A percentile compares a stretch with the other conserved stretches of the same genome.
phyloP scores from a whole-genome alignment of 2,797 vertebrate genomes.

The Schizothorax lantsangensis region DNA sequence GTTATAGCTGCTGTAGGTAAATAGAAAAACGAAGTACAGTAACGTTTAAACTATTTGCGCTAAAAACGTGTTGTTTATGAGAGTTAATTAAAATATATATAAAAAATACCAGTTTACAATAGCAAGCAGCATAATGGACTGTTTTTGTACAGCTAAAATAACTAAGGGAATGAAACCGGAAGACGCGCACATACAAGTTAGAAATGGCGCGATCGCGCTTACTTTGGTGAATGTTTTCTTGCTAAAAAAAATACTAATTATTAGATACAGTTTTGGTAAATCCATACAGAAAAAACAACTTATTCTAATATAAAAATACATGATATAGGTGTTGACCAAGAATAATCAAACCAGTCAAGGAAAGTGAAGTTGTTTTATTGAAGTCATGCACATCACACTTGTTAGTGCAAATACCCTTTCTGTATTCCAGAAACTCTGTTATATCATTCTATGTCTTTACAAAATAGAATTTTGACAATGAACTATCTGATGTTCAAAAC shows the following conservation, averaged over 20 bases:
- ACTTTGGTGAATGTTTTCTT: background rate
- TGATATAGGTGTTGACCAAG: background rate
- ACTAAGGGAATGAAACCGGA: background rate
- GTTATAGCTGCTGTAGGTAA: background rate
- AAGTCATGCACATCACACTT: constrained; percentile 92
- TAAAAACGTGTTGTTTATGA: background rate
- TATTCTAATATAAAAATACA: background rate
- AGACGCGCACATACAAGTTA: background rate
- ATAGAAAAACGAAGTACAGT: background rate
- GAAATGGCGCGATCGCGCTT: background rate
- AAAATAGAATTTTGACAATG: constrained; percentile 93
- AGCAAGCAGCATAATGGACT: background rate
- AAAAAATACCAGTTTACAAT: background rate
- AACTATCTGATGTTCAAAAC: constrained; percentile 82
- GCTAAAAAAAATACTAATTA: background rate
- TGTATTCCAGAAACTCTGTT: constrained; percentile 89
- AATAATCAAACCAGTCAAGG: constrained; percentile 65
- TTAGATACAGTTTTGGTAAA: background rate
- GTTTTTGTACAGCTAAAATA: background rate
- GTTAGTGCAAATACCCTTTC: constrained; percentile 92
- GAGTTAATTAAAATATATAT: background rate
- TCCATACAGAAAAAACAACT: background rate
- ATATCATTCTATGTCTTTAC: constrained; percentile 85
- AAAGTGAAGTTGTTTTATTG: constrained; percentile 92
- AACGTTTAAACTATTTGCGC: background rate